Conservation (phyloP, 2,113 vertebrate genomes). For the Puntigrus tetrazona region DNA sequence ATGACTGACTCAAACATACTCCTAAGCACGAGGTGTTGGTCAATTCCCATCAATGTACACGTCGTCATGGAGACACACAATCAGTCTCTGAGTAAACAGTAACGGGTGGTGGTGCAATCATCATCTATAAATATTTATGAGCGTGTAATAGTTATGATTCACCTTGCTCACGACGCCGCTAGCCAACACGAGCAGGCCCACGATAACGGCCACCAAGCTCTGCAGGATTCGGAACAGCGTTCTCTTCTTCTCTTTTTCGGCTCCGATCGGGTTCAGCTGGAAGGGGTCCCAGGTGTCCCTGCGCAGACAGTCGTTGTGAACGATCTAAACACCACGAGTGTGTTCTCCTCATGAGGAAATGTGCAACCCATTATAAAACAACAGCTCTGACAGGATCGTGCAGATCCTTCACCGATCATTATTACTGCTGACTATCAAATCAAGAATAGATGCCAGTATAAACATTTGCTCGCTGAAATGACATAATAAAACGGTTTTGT, state of each 20-base stretch:
- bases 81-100: neutral
- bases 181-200: conserved; percentile 71
- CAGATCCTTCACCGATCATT: too few relatives aligned
- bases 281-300: conserved; percentile 82
- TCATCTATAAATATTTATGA: neutral
- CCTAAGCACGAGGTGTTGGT: neutral
- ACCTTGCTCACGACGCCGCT: conserved; percentile 75
- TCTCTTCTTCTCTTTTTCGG: conserved; percentile 75
- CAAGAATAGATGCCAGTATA: too few relatives aligned
- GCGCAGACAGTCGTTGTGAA: neutral
- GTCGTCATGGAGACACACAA: neutral
- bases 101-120: neutral
- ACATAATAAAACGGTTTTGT: neutral
- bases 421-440: too few relatives aligned
- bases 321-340: neutral
- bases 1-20: neutral
- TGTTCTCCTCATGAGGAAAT: neutral
- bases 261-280: conserved; percentile 74
- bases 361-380: neutral
- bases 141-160: neutral
- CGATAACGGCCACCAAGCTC: conserved; percentile 70
- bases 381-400: too few relatives aligned
- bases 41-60: neutral
- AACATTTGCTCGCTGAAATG: neutral
- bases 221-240: conserved; percentile 69